A percentile compares a stretch with the other conserved stretches of the same genome.
phyloP scores from a whole-genome alignment of 2,888 invertebrate genomes.

The Tachystola acroxantha region DNA sequence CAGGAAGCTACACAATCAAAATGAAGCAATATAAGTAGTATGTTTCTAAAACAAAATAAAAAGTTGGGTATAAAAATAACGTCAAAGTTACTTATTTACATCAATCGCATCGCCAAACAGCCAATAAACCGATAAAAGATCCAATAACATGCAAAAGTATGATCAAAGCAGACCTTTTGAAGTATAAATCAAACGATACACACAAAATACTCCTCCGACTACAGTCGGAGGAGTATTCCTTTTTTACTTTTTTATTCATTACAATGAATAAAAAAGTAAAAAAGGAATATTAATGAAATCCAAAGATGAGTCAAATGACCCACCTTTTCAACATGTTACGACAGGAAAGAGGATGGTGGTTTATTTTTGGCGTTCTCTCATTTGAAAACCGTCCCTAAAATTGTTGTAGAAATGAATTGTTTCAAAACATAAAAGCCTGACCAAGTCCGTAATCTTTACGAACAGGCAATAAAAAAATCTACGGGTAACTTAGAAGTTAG shows the following conservation, averaged over 20 bases:
- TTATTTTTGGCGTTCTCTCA: constrained; percentile 19
- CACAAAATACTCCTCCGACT: no score
- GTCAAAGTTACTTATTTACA: no score
- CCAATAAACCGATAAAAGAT: not conserved
- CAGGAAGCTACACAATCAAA: no score
- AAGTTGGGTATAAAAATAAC: no score
- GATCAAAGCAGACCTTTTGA: constrained; percentile 3
- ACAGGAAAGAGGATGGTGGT: constrained; percentile 26
- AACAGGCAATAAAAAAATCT: no score
- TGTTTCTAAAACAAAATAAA: no score
- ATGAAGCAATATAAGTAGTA: no score
- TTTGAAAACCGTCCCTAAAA: constrained; percentile 1
- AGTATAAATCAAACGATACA: constrained; percentile 8
- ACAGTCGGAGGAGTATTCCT: no score
- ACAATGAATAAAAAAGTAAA: constrained; percentile 6
- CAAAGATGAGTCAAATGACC: constrained; percentile 29
- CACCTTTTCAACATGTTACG: constrained; percentile 27
- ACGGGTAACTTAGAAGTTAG: no score
- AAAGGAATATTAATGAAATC: constrained; percentile 14
- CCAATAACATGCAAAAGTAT: not conserved
- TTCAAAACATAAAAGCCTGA: no score
- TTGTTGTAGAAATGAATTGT: no score
- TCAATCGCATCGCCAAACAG: not conserved
- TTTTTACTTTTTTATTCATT: constrained; percentile 10
- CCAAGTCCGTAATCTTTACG: no score